These are phyloP conservation scores for Rallus limicola DNA, from an alignment of 2,113 vertebrate species.

Conservation along the genomic window DNA sequence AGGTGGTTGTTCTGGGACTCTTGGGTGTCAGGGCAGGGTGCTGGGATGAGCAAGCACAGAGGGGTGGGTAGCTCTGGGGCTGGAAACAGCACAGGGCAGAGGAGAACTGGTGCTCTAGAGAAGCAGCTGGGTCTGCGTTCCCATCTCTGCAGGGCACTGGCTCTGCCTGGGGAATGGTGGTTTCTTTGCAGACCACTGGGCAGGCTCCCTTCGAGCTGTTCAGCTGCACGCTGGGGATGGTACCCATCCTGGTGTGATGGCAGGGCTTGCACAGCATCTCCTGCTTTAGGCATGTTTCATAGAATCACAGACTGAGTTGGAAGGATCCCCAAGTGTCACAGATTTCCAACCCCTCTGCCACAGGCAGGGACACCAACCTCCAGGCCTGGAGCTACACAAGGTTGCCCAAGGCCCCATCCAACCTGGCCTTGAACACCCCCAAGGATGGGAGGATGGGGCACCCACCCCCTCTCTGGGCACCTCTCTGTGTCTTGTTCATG, in stretches of 20 bases:
- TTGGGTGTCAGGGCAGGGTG: not conserved
- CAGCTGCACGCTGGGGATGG: not conserved
- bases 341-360: no score
- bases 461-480: no score
- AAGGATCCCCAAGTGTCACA: no score
- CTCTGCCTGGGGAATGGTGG: not conserved
- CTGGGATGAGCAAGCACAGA: fast-evolving
- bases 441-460: no score
- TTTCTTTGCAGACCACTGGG: not conserved
- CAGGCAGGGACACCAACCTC: no score
- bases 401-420: no score
- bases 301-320: no score
- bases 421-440: no score
- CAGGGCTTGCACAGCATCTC: not conserved
- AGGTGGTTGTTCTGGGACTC: not conserved
- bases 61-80: no score
- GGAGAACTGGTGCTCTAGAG: not conserved
- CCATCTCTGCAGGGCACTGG: not conserved
- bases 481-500: no score
- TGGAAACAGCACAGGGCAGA: not conserved
- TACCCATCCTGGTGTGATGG: not conserved
- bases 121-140: not conserved
- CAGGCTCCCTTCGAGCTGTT: not conserved
- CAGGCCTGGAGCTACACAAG: no score
- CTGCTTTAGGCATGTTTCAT: not conserved